Base-by-base conservation (phyloP, 2,888 invertebrate genomes). In the Apotomis turbidana region DNA sequence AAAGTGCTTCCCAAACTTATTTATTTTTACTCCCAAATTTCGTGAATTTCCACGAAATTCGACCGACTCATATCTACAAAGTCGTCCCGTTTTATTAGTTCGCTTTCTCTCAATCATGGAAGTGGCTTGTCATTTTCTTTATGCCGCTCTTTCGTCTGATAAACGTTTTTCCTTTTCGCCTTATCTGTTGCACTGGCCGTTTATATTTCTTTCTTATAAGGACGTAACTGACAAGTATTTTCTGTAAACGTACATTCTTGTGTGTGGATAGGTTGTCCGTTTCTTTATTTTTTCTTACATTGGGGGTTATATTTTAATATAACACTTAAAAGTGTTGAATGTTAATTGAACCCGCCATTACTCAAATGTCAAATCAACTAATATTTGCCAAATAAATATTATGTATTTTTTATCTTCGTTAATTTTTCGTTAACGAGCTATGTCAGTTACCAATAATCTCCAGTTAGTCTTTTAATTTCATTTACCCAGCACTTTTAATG, bases 91-190 rank as follows among this genome's bases (percentile, higher is more conserved):
- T 62, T 55, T 62, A 63, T 49, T 15, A 57, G 62, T 36, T 38
- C 38, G 62, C 62, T 44, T 46, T 68, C 51, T 62, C 66, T 66
- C 68, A 41, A 69, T 69, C 61, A 49, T 69, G 49, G 15, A 58
- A 63, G 63, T 63, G 44, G 41, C 57, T 12, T 57, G 70, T 58
- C 27, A 70, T 70, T 71, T 55, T 66, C 54, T 71, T 67, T 61
- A 67, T 15, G 60, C 12, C 15, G 49, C 41, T n/a, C 63, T 66
- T 60, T 54, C 52, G 13, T 66, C 49, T 49, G 66, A 67, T 71
- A 71, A 60, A 67, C 4, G 49, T 10, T n/a, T 57, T 52, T 54
- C 70, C 12, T 36, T 64, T 57, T 52, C 9, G 54, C 44, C 64
- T 59, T 59, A 59, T 64, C 52, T 44, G 54, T 59, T 46, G 44